Percentiles rank a stretch among this genome's conserved stretches.
phyloP scores from a whole-genome alignment of 2,113 vertebrate species.

The Salvelinus sp. region DNA sequence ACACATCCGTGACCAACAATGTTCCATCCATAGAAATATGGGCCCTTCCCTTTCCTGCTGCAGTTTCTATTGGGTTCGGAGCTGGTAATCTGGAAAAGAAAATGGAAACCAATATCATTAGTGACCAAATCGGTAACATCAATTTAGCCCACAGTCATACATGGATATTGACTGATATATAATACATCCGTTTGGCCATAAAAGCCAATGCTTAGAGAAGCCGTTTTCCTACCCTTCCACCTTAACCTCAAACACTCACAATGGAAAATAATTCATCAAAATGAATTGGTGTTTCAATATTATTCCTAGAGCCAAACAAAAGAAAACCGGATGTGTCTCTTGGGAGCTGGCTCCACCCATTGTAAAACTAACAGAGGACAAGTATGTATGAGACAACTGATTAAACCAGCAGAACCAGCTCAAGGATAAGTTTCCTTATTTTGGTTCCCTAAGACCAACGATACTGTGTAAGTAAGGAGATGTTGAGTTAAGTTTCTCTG shows the following conservation, averaged over 20 bases:
- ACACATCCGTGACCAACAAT: background rate
- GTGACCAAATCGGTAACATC: too few species aligned
- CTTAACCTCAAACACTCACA: background rate
- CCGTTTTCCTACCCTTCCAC: background rate
- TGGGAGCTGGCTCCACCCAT: background rate
- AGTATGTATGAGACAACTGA: background rate
- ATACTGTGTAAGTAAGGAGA: background rate
- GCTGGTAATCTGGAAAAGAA: conserved; percentile 73
- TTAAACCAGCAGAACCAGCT: background rate
- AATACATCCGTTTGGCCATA: background rate
- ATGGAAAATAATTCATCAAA: background rate
- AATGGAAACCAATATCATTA: background rate
- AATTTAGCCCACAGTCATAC: too few species aligned
- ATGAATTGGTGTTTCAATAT: background rate
- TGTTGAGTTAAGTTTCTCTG: background rate
- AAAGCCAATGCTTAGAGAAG: background rate
- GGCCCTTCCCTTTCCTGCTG: background rate
- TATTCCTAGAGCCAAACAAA: background rate
- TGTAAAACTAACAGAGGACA: background rate
- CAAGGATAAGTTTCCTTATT: background rate
- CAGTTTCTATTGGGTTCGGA: conserved; percentile 75
- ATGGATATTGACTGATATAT: too few species aligned
- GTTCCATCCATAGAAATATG: background rate
- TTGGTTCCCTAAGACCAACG: background rate
- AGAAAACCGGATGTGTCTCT: background rate